A percentile compares a stretch with the other conserved stretches of the same genome.
Conservation (phyloP, 2,888 invertebrate species). For the Nysson spinosus region DNA sequence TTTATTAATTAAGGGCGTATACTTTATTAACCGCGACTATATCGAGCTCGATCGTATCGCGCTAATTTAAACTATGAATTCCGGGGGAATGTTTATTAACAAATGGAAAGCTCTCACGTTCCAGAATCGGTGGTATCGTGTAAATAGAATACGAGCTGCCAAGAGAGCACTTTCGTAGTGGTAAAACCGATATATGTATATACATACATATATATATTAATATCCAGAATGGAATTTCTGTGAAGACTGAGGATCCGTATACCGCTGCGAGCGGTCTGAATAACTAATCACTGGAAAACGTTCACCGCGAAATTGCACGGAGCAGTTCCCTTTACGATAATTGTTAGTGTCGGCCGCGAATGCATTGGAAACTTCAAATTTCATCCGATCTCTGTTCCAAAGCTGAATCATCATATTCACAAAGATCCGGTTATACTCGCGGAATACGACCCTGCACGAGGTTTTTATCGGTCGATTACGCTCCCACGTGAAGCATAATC, state of each 20-base stretch:
- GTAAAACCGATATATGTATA: background rate
- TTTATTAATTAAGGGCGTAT: too few species aligned
- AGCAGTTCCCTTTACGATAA: conserved; percentile 46
- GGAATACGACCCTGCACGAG: too few species aligned
- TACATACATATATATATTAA: too few species aligned
- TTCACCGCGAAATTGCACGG: conserved; percentile 51
- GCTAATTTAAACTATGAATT: conserved; percentile 30
- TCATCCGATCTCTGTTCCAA: conserved; percentile 20
- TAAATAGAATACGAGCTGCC: conserved; percentile 11
- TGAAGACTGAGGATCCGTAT: background rate
- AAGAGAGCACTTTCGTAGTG: conserved; percentile 8
- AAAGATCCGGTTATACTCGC: too few species aligned
- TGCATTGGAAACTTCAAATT: conserved; percentile 37
- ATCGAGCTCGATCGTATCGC: too few species aligned
- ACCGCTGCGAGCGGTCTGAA: conserved; percentile 18
- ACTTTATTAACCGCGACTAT: too few species aligned
- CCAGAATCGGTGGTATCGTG: conserved; percentile 7
- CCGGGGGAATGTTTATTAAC: conserved; percentile 34
- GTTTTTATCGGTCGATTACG: too few species aligned
- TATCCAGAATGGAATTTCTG: background rate
- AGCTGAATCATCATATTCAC: conserved; percentile 30
- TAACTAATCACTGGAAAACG: conserved; percentile 31
- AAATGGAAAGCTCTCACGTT: conserved; percentile 33
- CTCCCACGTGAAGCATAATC: background rate
- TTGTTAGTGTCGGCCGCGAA: conserved; percentile 2